Evolutionary conservation across 2,888 invertebrate genomes (phyloP).

Genomic region (Trissolcus brochymenae): DNA sequence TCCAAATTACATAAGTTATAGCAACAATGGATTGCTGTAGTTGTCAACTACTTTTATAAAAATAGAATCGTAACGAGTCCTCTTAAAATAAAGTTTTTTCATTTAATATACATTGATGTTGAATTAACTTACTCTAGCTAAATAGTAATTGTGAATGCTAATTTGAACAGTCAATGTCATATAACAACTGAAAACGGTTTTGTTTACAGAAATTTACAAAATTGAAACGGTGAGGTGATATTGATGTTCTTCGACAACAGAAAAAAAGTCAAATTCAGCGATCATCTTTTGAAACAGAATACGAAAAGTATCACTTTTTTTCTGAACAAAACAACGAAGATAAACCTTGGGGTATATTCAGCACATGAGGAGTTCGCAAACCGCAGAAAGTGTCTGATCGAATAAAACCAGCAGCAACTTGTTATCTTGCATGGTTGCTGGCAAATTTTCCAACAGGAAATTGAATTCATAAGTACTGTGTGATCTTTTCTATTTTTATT

Average conservation of each 20-base stretch:
- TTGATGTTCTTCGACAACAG: constrained; percentile 31
- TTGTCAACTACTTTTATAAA: too few species aligned
- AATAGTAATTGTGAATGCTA: too few species aligned
- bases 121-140: too few species aligned
- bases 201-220: neutral
- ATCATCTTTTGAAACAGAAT: constrained; percentile 23
- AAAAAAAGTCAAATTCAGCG: constrained; percentile 38
- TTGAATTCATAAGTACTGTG: constrained; percentile 38
- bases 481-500: neutral
- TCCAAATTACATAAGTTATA: too few species aligned
- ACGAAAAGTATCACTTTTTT: constrained; percentile 33
- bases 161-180: too few species aligned
- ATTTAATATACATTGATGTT: too few species aligned
- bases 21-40: too few species aligned
- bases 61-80: too few species aligned
- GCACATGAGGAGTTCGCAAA: constrained; percentile 33
- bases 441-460: constrained; percentile 40
- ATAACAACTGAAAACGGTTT: neutral
- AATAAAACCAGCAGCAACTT: constrained; percentile 47
- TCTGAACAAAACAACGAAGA: constrained; percentile 33
- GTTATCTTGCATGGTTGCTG: constrained; percentile 24
- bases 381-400: constrained; percentile 48
- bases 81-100: too few species aligned
- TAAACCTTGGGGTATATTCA: constrained; percentile 38
- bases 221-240: neutral